Evolutionary conservation across 2,113 vertebrate genomes (phyloP).

Genomic region (Ameiurus melas): DNA sequence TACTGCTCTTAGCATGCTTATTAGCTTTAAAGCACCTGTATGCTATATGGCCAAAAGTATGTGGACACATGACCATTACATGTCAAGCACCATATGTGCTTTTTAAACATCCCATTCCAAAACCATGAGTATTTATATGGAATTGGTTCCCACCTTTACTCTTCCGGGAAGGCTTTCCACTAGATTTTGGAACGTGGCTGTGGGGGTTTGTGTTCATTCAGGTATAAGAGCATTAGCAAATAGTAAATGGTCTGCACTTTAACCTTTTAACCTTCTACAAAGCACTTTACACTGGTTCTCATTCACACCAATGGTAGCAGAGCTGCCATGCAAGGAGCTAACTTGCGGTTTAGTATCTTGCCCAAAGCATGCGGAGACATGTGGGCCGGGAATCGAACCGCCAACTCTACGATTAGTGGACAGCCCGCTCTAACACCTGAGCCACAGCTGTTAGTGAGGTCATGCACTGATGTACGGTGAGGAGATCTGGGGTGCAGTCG

Average conservation of each 20-base stretch:
- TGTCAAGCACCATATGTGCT: neutral
- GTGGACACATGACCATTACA: neutral
- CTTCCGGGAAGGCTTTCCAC: neutral
- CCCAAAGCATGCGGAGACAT: too few species aligned
- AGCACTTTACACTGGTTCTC: too few species aligned
- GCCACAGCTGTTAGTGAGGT: neutral
- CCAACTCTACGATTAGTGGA: too few species aligned
- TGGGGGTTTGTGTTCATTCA: neutral
- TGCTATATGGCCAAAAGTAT: too few species aligned
- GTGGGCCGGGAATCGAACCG: too few species aligned
- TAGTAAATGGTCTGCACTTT: too few species aligned
- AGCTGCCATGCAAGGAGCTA: too few species aligned
- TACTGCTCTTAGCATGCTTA: neutral
- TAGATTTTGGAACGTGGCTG: neutral
- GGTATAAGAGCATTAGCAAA: neutral
- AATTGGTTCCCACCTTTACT: neutral
- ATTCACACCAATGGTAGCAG: too few species aligned
- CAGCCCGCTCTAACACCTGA: too few species aligned
- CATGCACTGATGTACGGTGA: neutral
- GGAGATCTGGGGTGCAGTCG: too few species aligned
- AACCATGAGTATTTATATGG: neutral
- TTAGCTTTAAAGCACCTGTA: neutral
- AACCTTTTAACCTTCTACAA: too few species aligned
- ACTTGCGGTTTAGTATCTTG: too few species aligned
- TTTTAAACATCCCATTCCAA: neutral